phyloP scores from a whole-genome alignment of 2,888 invertebrate species.

The Leptogaster cylindrica region DNA sequence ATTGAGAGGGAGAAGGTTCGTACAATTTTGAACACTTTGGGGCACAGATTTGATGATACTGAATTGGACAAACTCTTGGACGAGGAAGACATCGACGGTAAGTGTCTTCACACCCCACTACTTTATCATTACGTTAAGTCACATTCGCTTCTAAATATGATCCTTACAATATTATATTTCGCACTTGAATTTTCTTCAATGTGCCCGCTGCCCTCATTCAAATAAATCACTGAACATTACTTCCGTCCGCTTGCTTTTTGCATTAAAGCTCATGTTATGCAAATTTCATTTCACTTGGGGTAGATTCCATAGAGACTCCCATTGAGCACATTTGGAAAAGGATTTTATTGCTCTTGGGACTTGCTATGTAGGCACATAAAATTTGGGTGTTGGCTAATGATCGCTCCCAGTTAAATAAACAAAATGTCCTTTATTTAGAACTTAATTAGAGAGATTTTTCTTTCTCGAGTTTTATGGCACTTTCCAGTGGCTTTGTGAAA shows the following conservation, averaged over 20 bases:
- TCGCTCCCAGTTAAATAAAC: neutral
- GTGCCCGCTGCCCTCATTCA: neutral
- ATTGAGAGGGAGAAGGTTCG: conserved; percentile 82
- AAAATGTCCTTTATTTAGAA: conserved; percentile 22
- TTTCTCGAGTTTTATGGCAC: neutral
- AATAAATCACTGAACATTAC: conserved; percentile 28
- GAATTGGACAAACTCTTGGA: conserved; percentile 79
- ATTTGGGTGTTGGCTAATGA: conserved; percentile 3
- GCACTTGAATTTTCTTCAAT: conserved; percentile 25
- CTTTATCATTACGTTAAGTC: too few species aligned
- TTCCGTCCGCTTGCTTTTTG: conserved; percentile 12
- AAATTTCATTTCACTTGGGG: conserved; percentile 16
- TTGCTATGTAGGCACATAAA: neutral
- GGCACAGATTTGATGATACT: conserved; percentile 78
- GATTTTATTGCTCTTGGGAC: neutral
- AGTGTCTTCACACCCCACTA: too few species aligned
- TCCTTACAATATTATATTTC: conserved; percentile 4
- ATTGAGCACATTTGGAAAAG: neutral
- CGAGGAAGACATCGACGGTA: conserved; percentile 81
- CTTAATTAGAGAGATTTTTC: conserved; percentile 10
- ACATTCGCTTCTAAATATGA: too few species aligned
- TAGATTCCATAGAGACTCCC: neutral
- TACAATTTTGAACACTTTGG: conserved; percentile 80
- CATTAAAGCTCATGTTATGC: conserved; percentile 20
- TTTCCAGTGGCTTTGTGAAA: too few species aligned